These are phyloP conservation scores for Hyalella azteca DNA, from an alignment of 2,888 invertebrate species.

Conservation along the genomic window DNA sequence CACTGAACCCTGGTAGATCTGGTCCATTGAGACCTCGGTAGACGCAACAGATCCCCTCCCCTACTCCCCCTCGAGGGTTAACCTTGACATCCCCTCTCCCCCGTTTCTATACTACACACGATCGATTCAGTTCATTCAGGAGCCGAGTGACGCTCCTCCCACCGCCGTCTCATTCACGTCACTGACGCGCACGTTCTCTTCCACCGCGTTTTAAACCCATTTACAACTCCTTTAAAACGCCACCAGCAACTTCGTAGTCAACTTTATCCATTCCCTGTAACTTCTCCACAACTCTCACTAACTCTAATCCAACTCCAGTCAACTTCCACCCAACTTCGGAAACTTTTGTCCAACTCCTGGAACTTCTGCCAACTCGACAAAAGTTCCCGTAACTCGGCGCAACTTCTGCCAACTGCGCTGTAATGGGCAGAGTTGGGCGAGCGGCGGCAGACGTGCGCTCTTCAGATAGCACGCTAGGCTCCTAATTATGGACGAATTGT, in stretches of 20 bases:
- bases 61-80: neutral
- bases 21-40: constrained; percentile 24
- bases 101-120: constrained; percentile 13
- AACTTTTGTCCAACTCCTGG: constrained; percentile 19
- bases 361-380: neutral
- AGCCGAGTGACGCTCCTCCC: neutral
- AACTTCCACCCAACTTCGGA: constrained; percentile 2
- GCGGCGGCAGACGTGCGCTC: neutral
- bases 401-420: neutral
- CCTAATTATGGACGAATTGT: neutral
- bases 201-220: neutral
- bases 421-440: constrained; percentile 2
- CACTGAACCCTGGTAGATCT: constrained; percentile 7
- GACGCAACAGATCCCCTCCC: neutral
- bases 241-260: neutral
- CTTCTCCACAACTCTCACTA: constrained; percentile 16
- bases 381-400: neutral
- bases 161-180: neutral
- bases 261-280: neutral
- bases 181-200: neutral
- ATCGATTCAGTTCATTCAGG: constrained; percentile 29
- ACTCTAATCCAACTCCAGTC: constrained; percentile 6
- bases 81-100: constrained; percentile 14
- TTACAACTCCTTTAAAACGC: constrained; percentile 10
- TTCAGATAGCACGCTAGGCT: neutral